A percentile compares a stretch with the other conserved stretches of the same genome.
Evolutionary conservation across 30 jellyfish, hydroid and myxozoan genomes (phyloP).

Genomic region (Aurelia coerulea): DNA sequence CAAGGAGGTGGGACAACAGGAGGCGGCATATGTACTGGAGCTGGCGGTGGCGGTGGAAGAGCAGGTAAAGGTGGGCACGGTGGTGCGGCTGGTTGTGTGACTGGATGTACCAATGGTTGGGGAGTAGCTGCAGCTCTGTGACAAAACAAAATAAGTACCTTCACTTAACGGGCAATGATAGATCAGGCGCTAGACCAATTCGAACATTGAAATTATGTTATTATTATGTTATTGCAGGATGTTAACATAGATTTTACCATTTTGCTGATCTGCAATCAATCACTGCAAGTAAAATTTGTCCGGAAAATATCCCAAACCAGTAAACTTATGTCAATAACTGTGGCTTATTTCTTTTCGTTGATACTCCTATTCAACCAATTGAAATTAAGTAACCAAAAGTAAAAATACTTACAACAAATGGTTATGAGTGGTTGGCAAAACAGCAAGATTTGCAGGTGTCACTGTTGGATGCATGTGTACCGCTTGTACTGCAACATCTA

Average conservation of each 20-base stretch:
- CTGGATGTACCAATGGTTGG: conserved; percentile 16
- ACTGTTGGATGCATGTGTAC: conserved; percentile 24
- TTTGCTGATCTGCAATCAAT: too few relatives aligned
- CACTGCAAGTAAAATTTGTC: too few relatives aligned
- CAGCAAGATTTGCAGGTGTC: conserved; percentile 15
- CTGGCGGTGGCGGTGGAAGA: conserved; percentile 53
- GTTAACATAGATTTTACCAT: too few relatives aligned
- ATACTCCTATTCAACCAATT: too few relatives aligned
- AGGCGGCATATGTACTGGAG: not conserved
- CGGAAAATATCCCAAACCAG: too few relatives aligned
- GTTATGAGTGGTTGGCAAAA: conserved; percentile 24
- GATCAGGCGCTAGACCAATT: too few relatives aligned
- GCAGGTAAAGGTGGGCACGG: conserved; percentile 24
- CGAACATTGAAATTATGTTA: too few relatives aligned
- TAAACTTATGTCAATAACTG: too few relatives aligned
- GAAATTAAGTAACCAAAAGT: too few relatives aligned
- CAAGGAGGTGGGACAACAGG: conserved; percentile 57
- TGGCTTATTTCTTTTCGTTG: too few relatives aligned
- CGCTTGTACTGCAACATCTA: not conserved
- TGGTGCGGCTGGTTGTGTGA: conserved; percentile 12
- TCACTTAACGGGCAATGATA: too few relatives aligned
- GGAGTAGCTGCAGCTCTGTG: conserved; percentile 38
- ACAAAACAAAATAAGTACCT: not conserved
- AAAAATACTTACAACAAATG: conserved; percentile 22
- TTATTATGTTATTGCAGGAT: too few relatives aligned